Conservation (phyloP, 1,140 invertebrate species). For the Apocrypta bakeri region DNA sequence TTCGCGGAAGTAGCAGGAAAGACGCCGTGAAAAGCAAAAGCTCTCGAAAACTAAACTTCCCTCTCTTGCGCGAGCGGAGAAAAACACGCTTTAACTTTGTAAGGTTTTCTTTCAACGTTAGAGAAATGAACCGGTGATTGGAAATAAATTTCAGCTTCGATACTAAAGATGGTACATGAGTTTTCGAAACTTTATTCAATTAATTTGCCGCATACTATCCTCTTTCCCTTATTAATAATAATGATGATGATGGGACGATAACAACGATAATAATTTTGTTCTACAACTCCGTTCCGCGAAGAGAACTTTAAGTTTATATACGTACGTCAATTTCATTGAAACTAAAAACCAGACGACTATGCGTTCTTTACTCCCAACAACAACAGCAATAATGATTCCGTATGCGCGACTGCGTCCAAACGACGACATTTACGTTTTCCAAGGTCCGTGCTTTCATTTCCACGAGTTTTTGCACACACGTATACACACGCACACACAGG, state of each 20-base stretch:
- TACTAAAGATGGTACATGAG: neutral
- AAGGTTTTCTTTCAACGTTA: neutral
- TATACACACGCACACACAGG: neutral
- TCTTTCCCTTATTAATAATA: too few relatives aligned
- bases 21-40: slow-evolving; percentile 1
- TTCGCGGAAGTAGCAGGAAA: slow-evolving; percentile 29
- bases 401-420: neutral
- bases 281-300: too few relatives aligned
- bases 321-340: too few relatives aligned
- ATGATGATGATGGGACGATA: too few relatives aligned
- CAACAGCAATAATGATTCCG: neutral
- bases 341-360: neutral
- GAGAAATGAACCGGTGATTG: neutral
- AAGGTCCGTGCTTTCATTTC: slow-evolving; percentile 23
- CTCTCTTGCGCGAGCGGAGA: neutral
- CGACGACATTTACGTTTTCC: neutral
- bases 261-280: neutral
- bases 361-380: neutral
- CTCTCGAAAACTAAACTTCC: slow-evolving; percentile 24
- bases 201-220: neutral
- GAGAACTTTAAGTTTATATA: too few relatives aligned
- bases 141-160: neutral
- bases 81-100: slow-evolving; percentile 28
- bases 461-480: slow-evolving; percentile 9
- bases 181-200: neutral